Evolutionary conservation across 2,797 vertebrate genomes (phyloP).

Genomic region (Pelochelys cantorii): DNA sequence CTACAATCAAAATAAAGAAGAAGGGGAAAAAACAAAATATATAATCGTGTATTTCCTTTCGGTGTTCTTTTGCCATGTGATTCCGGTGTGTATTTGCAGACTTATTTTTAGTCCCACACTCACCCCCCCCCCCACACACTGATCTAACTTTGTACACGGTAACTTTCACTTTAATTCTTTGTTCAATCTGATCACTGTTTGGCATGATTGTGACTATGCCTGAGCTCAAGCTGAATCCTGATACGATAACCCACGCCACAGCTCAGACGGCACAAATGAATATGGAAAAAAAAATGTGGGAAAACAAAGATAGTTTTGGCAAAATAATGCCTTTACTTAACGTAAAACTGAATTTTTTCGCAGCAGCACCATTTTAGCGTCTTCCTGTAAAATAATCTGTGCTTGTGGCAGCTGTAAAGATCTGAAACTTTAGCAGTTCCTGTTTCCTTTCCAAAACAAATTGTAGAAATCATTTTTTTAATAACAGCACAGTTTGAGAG

Average conservation of each 20-base stretch:
- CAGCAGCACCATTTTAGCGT: slow-evolving; percentile 34
- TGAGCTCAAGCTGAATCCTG: not conserved
- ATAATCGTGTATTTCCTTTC: slow-evolving; percentile 72
- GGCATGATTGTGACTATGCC: slow-evolving; percentile 3
- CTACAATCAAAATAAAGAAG: slow-evolving; percentile 67
- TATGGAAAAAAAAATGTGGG: not conserved
- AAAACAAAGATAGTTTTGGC: not conserved
- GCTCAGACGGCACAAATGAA: not conserved
- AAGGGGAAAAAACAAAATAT: slow-evolving; percentile 45
- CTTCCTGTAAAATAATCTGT: slow-evolving; percentile 58
- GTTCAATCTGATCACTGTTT: slow-evolving; percentile 52
- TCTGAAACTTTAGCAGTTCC: slow-evolving; percentile 73
- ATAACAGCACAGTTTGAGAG: slow-evolving; percentile 12
- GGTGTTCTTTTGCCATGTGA: slow-evolving; percentile 73
- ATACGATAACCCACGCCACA: accelerated
- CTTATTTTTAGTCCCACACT: slow-evolving; percentile 71
- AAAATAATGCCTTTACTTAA: slow-evolving; percentile 24
- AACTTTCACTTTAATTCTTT: slow-evolving; percentile 79
- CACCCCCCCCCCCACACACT: not conserved
- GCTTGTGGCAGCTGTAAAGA: slow-evolving; percentile 62
- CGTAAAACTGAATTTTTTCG: slow-evolving; percentile 37
- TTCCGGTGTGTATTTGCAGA: slow-evolving; percentile 47
- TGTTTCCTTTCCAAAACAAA: slow-evolving; percentile 73
- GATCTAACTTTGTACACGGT: slow-evolving; percentile 71
- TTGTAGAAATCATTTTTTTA: slow-evolving; percentile 63